Evolutionary conservation across 2,888 invertebrate species (phyloP).

Genomic region (Abrostola tripartita): DNA sequence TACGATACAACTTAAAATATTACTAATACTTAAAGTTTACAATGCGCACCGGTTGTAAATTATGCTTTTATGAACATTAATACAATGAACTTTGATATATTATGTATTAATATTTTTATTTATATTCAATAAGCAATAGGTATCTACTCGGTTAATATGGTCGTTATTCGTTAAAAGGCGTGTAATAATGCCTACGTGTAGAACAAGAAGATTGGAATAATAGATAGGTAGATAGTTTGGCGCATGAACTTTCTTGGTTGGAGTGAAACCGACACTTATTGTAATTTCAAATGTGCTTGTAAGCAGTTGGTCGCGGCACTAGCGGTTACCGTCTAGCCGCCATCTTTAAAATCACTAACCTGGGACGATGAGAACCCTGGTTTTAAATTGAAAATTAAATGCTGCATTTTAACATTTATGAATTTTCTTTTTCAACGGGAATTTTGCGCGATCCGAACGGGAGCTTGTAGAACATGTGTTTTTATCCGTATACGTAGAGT

Average conservation of each 20-base stretch:
- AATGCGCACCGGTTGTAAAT: constrained; percentile 49
- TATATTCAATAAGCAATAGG: constrained; percentile 42
- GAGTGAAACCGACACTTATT: constrained; percentile 80
- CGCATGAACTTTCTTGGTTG: constrained; percentile 80
- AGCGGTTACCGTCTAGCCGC: constrained; percentile 57
- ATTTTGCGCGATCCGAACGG: neutral
- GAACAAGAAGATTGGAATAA: constrained; percentile 73
- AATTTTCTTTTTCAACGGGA: neutral
- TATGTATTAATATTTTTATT: constrained; percentile 44
- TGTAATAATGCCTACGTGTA: constrained; percentile 35
- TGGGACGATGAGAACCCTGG: constrained; percentile 31
- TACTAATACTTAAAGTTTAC: constrained; percentile 42
- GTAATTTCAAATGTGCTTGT: constrained; percentile 84
- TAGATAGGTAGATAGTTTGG: constrained; percentile 77
- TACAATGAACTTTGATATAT: constrained; percentile 53
- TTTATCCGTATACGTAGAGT: neutral
- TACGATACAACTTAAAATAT: constrained; percentile 47
- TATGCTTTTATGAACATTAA: constrained; percentile 47
- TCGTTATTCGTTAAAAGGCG: constrained; percentile 52
- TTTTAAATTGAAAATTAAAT: constrained; percentile 43
- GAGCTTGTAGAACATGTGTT: constrained; percentile 6
- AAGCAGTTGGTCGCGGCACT: constrained; percentile 62
- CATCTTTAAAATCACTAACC: constrained; percentile 59
- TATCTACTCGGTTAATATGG: constrained; percentile 32
- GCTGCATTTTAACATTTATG: constrained; percentile 25